These are phyloP conservation scores for Cryptotis parvus DNA, from an alignment of 2,113 vertebrate species.

Conservation along the genomic window DNA sequence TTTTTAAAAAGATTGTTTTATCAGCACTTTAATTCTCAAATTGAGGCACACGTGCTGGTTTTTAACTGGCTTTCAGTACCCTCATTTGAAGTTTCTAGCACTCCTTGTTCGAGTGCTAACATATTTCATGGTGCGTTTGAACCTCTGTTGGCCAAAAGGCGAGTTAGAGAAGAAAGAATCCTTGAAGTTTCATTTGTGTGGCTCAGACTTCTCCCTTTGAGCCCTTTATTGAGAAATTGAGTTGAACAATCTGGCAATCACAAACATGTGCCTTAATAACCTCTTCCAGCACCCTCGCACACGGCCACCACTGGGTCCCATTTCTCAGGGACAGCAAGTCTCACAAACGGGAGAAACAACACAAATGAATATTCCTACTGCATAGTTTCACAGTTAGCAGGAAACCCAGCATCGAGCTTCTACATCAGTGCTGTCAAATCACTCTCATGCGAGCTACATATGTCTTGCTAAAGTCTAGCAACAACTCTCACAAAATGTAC, in stretches of 20 bases:
- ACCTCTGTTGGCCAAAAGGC: conserved; percentile 49
- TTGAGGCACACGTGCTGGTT: conserved; percentile 32
- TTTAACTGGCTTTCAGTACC: conserved; percentile 54
- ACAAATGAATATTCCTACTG: not conserved
- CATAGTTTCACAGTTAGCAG: not conserved
- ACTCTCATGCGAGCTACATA: not conserved
- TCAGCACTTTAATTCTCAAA: conserved; percentile 65
- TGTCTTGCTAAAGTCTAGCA: not conserved
- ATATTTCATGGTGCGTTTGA: conserved; percentile 23
- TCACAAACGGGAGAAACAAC: not conserved
- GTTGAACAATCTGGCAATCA: conserved; percentile 41
- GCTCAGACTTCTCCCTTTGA: conserved; percentile 54
- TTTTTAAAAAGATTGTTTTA: conserved; percentile 52
- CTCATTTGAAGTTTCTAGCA: conserved; percentile 54
- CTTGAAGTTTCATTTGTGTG: conserved; percentile 42
- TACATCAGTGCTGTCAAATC: not conserved
- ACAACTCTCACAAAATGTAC: not conserved
- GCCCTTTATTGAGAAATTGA: conserved; percentile 66
- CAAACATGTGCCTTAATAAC: conserved; percentile 64
- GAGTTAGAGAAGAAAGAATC: conserved; percentile 60
- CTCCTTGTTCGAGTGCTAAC: conserved; percentile 51
- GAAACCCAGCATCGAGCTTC: not conserved
- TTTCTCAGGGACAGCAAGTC: not conserved
- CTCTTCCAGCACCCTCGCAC: not conserved
- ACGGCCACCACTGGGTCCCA: not conserved